Base-by-base conservation (phyloP, 1,140 invertebrate genomes). In the Drosophila mauritiana region DNA sequence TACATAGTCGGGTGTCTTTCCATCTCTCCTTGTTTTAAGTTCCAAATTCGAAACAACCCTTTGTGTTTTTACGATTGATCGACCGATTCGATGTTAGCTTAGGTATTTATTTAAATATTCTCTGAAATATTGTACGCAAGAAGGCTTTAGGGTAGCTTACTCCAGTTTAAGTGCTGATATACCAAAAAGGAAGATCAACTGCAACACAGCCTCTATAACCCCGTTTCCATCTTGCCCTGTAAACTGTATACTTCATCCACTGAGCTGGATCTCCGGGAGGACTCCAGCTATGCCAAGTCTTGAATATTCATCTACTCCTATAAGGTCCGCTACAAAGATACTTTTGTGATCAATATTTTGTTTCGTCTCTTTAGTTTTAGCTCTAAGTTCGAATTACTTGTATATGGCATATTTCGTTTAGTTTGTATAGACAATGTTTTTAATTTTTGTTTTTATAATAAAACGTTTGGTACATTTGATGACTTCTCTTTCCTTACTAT, bases 91-190 rank as follows among this genome's bases (percentile, higher is more conserved):
- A 42, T 43, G 27, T 25, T 85, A 85, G 65, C 40, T 63, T 70
- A 73, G 56, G 42, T 85, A 85, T 85, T 85, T 84, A 84, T 84
- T 84, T 67, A 54, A 49, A 57, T 58, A 64, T 57, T 75, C 58
- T 40, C 55, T 7, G 51, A 75, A 17, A 45, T 43, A 63, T 40
- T 65, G 15, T 57, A 56, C 46, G 25, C 72, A 46, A 53, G 42
- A 76, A 85, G 83, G 83, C 84, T 89, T 76, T 82, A 86, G 78
- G 82, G 82, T 88, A 77, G 52, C 46, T 65, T 72, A 67, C 43
- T 57, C 59, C 74, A 84, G 62, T 77, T 64, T 73, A 54, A 63
- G 53, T 77, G 83, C 83, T 88, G 84, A 83, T 81, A 89, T 88
- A 89, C 83, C 83, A 88, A 88, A 86, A 53, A 58, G 73, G 72